Base-by-base conservation (phyloP, 2,888 invertebrate genomes). In the Caradrina clavipalpis region DNA sequence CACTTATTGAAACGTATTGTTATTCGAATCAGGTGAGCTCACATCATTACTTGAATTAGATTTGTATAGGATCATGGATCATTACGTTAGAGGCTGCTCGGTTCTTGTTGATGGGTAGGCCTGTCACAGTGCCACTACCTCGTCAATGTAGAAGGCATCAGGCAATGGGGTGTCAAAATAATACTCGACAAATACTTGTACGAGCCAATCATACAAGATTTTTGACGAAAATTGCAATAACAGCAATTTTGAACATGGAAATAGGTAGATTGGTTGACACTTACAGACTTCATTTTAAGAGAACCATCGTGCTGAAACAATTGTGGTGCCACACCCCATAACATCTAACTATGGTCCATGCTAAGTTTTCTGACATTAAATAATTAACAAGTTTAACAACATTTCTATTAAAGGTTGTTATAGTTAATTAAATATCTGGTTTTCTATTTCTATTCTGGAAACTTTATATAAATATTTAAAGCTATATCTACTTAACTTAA, bases 21-120 rank as follows among this genome's bases (percentile, higher is more conserved):
- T 59, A 79, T 79, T 76, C 78, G 49, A 31, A 59, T 57, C 71
- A 75, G 49, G 67, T 54, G 47, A 47, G 19, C 42, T 69, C 57
- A 60, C 55, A 63, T 67, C 80, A 80, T 56, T 78, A 74, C 78
- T 63, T 62, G 63, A 54, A 54, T 70, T 66, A 67, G 67, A 70
- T 72, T 75, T 70, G 65, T 71, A 80, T 76, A 15, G 66, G 58
- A 71, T 66, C 76, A 71, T 45, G 15, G 15, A 45, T 45, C 45
- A 45, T 76, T 66, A 71, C 22, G 35, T 54, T 61, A 58, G 49
- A 35, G 19, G 42, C 51, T n/a, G 19, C 39, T 55, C 39, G 45
- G 19, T 59, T 50, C 26, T 17, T 53, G 19, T 10, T 6, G 21
- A 35, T 59, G 21, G 17, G 42, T 45, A 65, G 64, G 56, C 69